Percentiles rank a stretch among this genome's conserved stretches.
Evolutionary conservation across 2,797 vertebrate genomes (phyloP).

Genomic region (Halcyon chelicuti): DNA sequence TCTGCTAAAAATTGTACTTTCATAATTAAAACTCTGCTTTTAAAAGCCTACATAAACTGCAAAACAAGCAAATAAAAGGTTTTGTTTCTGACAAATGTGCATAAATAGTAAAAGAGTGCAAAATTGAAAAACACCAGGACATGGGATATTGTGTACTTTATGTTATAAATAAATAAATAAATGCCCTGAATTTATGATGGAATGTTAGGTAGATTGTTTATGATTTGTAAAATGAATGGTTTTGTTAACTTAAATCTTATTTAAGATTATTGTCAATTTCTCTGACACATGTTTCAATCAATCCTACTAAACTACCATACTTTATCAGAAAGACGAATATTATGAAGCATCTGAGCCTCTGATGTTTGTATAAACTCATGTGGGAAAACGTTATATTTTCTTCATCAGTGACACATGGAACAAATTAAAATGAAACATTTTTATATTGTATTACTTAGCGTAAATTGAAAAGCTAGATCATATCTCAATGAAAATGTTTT

Average conservation of each 20-base stretch:
- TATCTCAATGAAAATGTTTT: constrained; percentile 59
- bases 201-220: not conserved
- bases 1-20: not conserved
- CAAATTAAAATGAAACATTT: constrained; percentile 61
- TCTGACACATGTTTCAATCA: constrained; percentile 21
- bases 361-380: constrained; percentile 54
- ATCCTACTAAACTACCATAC: not conserved
- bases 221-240: not conserved
- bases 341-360: constrained; percentile 37
- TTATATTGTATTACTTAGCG: constrained; percentile 58
- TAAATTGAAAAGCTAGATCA: constrained; percentile 61
- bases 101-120: not conserved
- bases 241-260: not conserved
- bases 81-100: not conserved
- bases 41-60: not conserved
- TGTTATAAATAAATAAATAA: not conserved
- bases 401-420: constrained; percentile 54
- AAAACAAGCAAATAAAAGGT: not conserved
- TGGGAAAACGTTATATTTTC: constrained; percentile 50
- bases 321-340: constrained; percentile 37
- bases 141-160: not conserved
- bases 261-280: constrained; percentile 48
- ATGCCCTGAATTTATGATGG: not conserved
- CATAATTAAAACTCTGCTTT: not conserved
- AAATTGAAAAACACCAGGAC: not conserved